Conservation (phyloP, 2,888 invertebrate species). For the Adelphocoris suturalis region DNA sequence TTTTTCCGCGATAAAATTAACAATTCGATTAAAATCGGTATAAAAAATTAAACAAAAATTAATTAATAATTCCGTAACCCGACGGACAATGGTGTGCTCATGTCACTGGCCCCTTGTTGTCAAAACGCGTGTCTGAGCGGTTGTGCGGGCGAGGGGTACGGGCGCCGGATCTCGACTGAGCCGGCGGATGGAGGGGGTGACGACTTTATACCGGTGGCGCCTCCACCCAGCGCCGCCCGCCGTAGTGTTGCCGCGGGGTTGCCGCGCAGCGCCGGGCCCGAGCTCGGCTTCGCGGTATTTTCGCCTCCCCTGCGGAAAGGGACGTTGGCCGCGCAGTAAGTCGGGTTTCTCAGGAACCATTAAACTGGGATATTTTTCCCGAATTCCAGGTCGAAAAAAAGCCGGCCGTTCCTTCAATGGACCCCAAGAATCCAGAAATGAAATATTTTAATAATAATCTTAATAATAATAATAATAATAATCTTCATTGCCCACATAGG, state of each 20-base stretch:
- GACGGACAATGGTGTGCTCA: not conserved
- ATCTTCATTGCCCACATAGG: too few relatives aligned
- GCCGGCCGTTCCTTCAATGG: too few relatives aligned
- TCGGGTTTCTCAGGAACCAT: too few relatives aligned
- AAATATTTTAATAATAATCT: too few relatives aligned
- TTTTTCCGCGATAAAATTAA: constrained; percentile 5
- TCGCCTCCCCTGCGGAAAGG: too few relatives aligned
- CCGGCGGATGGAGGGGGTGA: constrained; percentile 44
- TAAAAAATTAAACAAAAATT: not conserved
- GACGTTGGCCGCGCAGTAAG: too few relatives aligned
- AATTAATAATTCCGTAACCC: not conserved
- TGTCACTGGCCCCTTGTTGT: constrained; percentile 26
- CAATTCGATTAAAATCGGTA: not conserved
- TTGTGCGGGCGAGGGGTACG: not conserved
- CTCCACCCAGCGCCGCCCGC: constrained; percentile 32
- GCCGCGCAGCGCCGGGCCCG: too few relatives aligned
- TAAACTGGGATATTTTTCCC: too few relatives aligned
- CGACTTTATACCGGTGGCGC: constrained; percentile 46
- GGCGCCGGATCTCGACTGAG: constrained; percentile 62
- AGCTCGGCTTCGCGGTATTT: constrained; percentile 23
- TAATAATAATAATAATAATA: too few relatives aligned
- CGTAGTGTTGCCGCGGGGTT: not conserved
- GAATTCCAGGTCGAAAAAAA: too few relatives aligned
- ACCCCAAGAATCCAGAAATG: too few relatives aligned
- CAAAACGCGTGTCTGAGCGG: not conserved